Evolutionary conservation across 2,113 vertebrate species (phyloP), one percentile per base, ranked within the genome.

Genomic region (Seriola rivoliana): DNA sequence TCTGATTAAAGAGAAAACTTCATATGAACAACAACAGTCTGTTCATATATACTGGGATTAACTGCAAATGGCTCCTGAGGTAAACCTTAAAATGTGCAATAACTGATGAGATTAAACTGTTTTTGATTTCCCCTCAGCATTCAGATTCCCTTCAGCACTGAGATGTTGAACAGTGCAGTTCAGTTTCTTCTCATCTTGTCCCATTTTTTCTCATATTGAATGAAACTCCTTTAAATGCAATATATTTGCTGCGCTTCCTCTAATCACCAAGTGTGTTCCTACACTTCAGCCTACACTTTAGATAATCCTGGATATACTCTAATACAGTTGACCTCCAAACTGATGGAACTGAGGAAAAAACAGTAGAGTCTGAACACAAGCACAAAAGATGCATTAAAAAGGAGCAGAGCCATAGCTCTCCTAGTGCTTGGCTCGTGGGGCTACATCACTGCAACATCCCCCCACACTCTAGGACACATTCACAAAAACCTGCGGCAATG

Each of bases 301-400:
- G 58, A 85, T 82, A 82, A 85, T 85, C 80, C 69, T 74, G 69
- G 48, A 82, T 80, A 67, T 55, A 59, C 40, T 69, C 63, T 1
- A n/a, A 66, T 77, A 70, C 74, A 52, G 72, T 21, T 86, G 85
- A 86, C 84, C 81, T 80, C 63, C 68, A 81, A 81, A 81, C 55
- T 66, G 72, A 85, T 14, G 25, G 46, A 81, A 78, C 71, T 78
- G 34, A 84, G 38, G 71, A 67, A 71, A 48, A 14, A 77, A 76
- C 2, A 38, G 50, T 29, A 55, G 75, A 85, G 76, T 81, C 67
- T 66, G 44, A 80, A 58, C 62, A 84, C 38, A 44, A 73, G 82
- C 82, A 91, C 82, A 91, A 84, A 85, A 72, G 75, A 69, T 57
- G 81, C 34, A 52, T 85, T 85, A 84, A 76, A 84, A 76, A 86